Evolutionary conservation across 2,113 vertebrate genomes (phyloP).

Genomic region (Uropsilus gracilis): DNA sequence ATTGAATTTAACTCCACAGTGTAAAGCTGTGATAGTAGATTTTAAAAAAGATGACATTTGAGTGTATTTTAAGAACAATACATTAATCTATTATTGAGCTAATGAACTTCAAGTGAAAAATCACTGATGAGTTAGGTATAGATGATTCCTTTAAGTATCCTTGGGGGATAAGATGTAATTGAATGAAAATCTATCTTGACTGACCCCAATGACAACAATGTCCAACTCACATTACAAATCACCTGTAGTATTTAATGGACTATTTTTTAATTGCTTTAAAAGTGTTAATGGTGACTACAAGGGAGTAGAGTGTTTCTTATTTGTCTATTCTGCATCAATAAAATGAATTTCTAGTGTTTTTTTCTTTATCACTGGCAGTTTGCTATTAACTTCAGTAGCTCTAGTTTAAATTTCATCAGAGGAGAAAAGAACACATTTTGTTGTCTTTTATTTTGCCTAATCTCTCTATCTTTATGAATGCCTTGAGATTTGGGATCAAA

Average conservation of each 20-base stretch:
- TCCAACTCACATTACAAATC: constrained; percentile 69
- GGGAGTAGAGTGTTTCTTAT: neutral
- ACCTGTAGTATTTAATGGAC: constrained; percentile 56
- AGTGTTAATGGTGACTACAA: neutral
- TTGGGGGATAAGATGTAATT: constrained; percentile 76
- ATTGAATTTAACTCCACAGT: constrained; percentile 69
- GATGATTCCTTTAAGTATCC: constrained; percentile 68
- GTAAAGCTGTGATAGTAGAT: constrained; percentile 52
- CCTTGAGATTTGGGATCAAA: constrained; percentile 39
- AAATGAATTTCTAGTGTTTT: neutral
- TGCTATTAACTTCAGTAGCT: constrained; percentile 25
- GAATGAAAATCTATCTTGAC: constrained; percentile 69
- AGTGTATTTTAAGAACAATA: constrained; percentile 59
- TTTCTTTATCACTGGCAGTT: neutral
- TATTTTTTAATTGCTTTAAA: constrained; percentile 70
- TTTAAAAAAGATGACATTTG: constrained; percentile 69
- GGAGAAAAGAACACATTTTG: neutral
- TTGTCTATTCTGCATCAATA: constrained; percentile 32
- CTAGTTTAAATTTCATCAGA: constrained; percentile 61
- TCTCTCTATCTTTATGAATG: constrained; percentile 60
- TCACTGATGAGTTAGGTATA: constrained; percentile 65
- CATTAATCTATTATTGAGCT: constrained; percentile 73
- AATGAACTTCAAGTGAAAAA: constrained; percentile 80
- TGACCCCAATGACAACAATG: constrained; percentile 29
- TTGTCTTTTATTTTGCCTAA: constrained; percentile 54